phyloP scores from a whole-genome alignment of 2,888 invertebrate genomes.

The Amphipoea oculea region DNA sequence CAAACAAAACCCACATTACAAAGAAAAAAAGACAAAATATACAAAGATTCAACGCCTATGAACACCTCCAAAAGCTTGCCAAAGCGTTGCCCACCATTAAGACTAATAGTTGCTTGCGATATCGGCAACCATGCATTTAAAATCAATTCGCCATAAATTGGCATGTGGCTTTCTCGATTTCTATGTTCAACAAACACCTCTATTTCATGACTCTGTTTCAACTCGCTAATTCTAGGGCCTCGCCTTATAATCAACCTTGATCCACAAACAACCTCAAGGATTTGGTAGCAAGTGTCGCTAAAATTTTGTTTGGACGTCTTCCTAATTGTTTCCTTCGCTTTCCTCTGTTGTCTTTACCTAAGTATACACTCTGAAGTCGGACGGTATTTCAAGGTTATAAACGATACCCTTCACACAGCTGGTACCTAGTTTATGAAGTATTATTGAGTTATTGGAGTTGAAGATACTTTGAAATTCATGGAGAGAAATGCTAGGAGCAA shows the following conservation, averaged over 20 bases:
- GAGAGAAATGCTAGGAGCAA: not conserved
- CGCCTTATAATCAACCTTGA: slow-evolving; percentile 22
- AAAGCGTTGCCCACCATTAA: not conserved
- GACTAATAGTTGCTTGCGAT: not conserved
- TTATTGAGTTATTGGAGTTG: slow-evolving; percentile 29
- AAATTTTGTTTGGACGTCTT: slow-evolving; percentile 43
- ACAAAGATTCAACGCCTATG: not conserved
- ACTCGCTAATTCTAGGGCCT: not conserved
- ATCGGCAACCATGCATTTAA: not conserved
- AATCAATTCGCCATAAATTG: not conserved
- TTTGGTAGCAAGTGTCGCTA: slow-evolving; percentile 44
- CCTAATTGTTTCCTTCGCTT: slow-evolving; percentile 48
- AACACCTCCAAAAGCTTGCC: not conserved
- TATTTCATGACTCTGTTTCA: not conserved
- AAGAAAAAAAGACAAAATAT: no score
- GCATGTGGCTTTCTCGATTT: not conserved
- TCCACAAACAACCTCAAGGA: slow-evolving; percentile 25
- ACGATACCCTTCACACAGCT: not conserved
- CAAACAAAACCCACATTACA: no score
- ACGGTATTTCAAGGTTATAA: slow-evolving; percentile 3
- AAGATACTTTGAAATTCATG: slow-evolving; percentile 1
- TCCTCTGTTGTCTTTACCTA: slow-evolving; percentile 24
- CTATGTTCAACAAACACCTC: not conserved
- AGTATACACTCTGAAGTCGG: slow-evolving; percentile 2
- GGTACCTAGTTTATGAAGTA: slow-evolving; percentile 11